Evolutionary conservation across 2,888 invertebrate species (phyloP).

Genomic region (Drosophila mimetica): DNA sequence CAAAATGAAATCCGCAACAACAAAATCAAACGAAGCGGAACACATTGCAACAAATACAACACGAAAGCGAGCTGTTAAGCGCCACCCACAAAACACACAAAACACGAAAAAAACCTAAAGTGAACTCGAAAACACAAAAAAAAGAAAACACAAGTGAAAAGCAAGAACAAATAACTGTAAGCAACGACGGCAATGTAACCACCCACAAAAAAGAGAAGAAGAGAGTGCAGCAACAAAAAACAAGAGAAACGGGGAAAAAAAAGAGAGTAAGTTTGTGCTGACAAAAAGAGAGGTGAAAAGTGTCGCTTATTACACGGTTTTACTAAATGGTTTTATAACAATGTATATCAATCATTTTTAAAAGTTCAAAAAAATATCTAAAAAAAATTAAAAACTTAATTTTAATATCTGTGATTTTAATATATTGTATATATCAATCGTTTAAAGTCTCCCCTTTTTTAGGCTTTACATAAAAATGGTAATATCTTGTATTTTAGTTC

Average conservation of each 20-base stretch:
- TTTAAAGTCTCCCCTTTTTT: no score
- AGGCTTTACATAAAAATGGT: no score
- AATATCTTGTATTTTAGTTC: no score
- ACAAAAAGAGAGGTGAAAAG: slow-evolving; percentile 21
- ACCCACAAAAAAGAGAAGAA: slow-evolving; percentile 55
- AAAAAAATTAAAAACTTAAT: not conserved
- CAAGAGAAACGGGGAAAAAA: slow-evolving; percentile 1
- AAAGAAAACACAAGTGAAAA: slow-evolving; percentile 19
- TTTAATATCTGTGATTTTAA: no score
- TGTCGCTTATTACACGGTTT: no score
- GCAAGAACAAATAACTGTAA: slow-evolving; percentile 22
- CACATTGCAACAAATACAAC: slow-evolving; percentile 19
- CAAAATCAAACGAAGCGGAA: slow-evolving; percentile 39
- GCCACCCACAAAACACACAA: slow-evolving; percentile 55
- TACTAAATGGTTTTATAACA: no score
- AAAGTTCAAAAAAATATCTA: not conserved
- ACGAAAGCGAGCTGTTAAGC: slow-evolving; percentile 32
- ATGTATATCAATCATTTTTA: no score
- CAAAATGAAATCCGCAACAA: slow-evolving; percentile 42
- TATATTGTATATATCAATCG: no score
- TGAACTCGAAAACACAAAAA: slow-evolving; percentile 22
- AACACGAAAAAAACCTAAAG: slow-evolving; percentile 9
- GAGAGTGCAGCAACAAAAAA: not conserved
- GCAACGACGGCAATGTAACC: slow-evolving; percentile 40
- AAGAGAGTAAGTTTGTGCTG: slow-evolving; percentile 16